phyloP scores from a whole-genome alignment of 1,140 invertebrate genomes.

The Vanessa tameamea region DNA sequence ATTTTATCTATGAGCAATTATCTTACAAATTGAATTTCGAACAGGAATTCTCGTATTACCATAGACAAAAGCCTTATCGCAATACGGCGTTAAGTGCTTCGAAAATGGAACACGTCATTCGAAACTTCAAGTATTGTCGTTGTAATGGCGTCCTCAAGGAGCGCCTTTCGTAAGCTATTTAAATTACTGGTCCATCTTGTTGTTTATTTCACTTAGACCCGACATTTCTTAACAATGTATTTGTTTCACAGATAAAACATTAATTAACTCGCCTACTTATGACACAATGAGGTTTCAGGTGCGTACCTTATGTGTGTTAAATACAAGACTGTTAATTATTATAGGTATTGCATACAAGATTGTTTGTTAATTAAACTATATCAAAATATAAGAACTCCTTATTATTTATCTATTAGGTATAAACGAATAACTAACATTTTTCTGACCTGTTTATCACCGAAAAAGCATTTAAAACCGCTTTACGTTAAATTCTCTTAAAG shows the following conservation, averaged over 20 bases:
- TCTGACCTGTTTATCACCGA: too few species aligned
- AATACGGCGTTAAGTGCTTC: conserved; percentile 35
- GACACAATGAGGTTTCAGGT: too few species aligned
- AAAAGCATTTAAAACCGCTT: too few species aligned
- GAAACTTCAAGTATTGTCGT: conserved; percentile 45
- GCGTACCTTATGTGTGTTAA: too few species aligned
- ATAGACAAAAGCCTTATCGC: conserved; percentile 44
- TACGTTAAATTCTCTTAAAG: too few species aligned
- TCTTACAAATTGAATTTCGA: conserved; percentile 25
- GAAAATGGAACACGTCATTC: conserved; percentile 49
- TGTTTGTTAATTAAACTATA: too few species aligned
- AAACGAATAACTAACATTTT: too few species aligned
- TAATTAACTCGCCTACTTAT: neutral
- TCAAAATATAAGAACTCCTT: too few species aligned
- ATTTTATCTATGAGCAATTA: conserved; percentile 17
- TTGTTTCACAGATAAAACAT: neutral
- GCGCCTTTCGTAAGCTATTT: conserved; percentile 30
- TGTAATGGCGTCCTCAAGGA: conserved; percentile 38
- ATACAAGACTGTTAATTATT: too few species aligned
- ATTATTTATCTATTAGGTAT: too few species aligned
- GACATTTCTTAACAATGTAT: conserved; percentile 1
- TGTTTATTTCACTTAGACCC: conserved; percentile 23
- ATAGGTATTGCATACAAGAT: too few species aligned
- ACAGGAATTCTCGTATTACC: conserved; percentile 21
- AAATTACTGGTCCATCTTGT: conserved; percentile 29